Base-by-base conservation (phyloP, 2,888 invertebrate species). In the Nesidiocoris tenuis region DNA sequence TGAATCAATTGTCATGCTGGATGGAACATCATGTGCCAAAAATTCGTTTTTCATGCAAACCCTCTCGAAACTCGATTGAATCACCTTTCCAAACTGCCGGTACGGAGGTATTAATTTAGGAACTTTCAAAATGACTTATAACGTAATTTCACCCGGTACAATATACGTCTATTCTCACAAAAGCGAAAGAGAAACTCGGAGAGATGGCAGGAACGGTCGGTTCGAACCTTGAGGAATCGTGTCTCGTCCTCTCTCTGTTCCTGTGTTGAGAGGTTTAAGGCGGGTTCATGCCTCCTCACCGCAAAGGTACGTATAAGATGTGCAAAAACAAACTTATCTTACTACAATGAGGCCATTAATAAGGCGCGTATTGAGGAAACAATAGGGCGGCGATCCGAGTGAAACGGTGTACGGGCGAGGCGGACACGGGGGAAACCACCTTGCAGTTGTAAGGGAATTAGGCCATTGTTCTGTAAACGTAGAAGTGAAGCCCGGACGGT, bases 381-480 rank as follows among this genome's bases (percentile, higher is more conserved):
- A 68, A 68, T 68, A 68, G 76, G 63, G 70, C 12, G 25, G 76
- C 66, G 67, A 61, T 72, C 25, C 24, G 39, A 39, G 39, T 39
- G 39, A 39, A 39, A 39, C 39, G 12, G 39, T 39, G 39, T 3
- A 39, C 39, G 39, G 39, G 39, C 39, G 39, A 39, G 12, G 39
- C 39, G 39, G 39, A 39, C 39, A 39, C 39, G 39, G 39, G 65
- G 61, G 71, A 57, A 67, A 65, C 71, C 74, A 66, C 74, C 72
- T 76, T 67, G 74, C 72, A 76, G 74, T 76, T 72, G 74, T 72
- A 76, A 74, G 66, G 76, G 74, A 74, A 72, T 56, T 67, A 71
- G 70, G 74, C 74, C 76, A 76, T 76, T 76, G 76, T 74, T 76
- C 74, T 39, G 12, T 12, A 39, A 39, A 39, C 39, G 39, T 39